These are phyloP conservation scores for Balearica regulorum DNA, from an alignment of 2,797 vertebrate species.

Conservation along the genomic window DNA sequence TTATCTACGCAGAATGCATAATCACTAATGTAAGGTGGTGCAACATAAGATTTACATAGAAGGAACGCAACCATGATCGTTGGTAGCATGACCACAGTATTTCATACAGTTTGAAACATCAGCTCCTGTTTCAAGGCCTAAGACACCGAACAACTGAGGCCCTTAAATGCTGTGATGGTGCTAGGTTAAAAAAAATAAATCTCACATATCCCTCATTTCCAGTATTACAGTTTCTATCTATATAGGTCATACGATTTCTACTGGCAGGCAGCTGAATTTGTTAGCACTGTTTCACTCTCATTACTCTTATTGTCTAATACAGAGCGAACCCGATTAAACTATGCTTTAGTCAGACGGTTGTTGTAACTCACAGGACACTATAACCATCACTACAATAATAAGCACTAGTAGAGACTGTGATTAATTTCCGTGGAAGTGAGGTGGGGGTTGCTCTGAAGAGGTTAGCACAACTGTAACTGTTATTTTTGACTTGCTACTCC, in stretches of 20 bases:
- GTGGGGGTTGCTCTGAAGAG: not conserved
- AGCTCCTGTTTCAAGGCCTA: not conserved
- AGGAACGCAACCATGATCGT: not conserved
- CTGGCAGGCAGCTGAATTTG: not conserved
- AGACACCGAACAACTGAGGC: not conserved
- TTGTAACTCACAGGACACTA: not conserved
- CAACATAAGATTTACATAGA: not conserved
- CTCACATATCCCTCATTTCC: not conserved
- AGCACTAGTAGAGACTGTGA: not conserved
- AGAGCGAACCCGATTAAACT: not conserved
- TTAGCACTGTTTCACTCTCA: not conserved
- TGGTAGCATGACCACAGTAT: not conserved
- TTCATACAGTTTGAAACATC: not conserved
- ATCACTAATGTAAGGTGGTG: not conserved
- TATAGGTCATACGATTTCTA: not conserved
- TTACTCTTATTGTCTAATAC: not conserved
- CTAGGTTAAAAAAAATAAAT: not conserved
- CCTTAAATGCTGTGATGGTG: not conserved
- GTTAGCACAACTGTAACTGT: not conserved
- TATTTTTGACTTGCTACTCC: constrained; percentile 2
- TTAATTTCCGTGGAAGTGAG: not conserved
- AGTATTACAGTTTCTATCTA: not conserved
- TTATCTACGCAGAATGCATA: not conserved
- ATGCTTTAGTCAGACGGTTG: not conserved
- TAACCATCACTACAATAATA: not conserved